Percentiles rank a stretch among this genome's conserved stretches.
Evolutionary conservation across 2,113 vertebrate species (phyloP).

Genomic region (Alethe diademata): DNA sequence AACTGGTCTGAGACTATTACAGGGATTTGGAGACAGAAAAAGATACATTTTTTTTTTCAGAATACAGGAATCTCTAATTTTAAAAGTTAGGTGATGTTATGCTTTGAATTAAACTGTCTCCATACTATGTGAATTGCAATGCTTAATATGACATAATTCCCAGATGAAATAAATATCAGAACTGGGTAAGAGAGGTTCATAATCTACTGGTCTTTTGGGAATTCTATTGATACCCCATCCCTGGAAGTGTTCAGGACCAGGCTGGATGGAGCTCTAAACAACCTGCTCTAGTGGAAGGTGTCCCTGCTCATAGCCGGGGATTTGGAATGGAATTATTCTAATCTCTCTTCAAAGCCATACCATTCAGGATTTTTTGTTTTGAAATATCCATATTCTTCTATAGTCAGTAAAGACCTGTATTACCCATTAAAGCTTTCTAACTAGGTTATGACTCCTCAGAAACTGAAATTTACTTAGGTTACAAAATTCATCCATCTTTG

Average conservation of each 20-base stretch:
- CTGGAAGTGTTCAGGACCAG: neutral
- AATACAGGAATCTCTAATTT: neutral
- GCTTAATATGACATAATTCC: neutral
- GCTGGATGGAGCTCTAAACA: neutral
- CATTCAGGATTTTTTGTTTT: neutral
- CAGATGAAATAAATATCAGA: neutral
- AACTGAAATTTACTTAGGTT: neutral
- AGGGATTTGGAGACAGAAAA: neutral
- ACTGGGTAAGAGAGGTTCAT: neutral
- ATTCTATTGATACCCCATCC: too few relatives aligned
- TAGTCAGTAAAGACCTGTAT: too few relatives aligned
- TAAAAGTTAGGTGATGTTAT: neutral
- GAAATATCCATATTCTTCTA: neutral
- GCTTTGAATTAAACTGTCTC: neutral
- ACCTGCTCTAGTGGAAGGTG: neutral
- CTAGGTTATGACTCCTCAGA: neutral
- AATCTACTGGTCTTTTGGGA: neutral
- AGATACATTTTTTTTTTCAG: neutral
- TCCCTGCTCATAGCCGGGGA: too few relatives aligned
- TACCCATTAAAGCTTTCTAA: neutral
- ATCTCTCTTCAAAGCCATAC: neutral
- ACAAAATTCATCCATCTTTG: neutral
- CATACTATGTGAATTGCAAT: neutral
- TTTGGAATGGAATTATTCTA: rapidly evolving
- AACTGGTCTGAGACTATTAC: neutral